Base-by-base conservation (phyloP, 2,888 invertebrate species). In the Drosophila meridionalis region DNA sequence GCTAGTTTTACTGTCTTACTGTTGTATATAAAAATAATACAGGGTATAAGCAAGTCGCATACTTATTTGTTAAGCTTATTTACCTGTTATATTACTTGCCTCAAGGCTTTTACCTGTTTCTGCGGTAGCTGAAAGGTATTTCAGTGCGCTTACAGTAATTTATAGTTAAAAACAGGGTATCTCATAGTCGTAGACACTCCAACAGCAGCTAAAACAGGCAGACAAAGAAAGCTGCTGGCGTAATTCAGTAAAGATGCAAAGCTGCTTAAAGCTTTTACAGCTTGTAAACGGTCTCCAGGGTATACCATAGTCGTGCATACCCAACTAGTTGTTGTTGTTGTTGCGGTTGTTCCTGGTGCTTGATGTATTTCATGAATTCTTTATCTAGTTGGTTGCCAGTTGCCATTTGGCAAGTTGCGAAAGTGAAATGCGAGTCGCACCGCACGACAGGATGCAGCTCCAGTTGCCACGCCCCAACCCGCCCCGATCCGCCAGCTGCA, bases 361-460 rank as follows among this genome's bases (percentile, higher is more conserved):
- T 78, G 75, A 76, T 72, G 73, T 80, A 74, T 81, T 83, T 84
- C 87, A 82, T 87, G 84, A 87, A 87, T 83, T 87, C 82, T 82
- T 87, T 78, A 83, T 87, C 78, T 64, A 78, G 71, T 79, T 50
- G 70, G 52, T 60, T 68, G 69, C 60, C 64, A 76, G 76, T 68
- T 73, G 69, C 63, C 68, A 64, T 71, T 80, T 59, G 76, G 72
- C 81, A 83, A 78, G 81, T 80, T 83, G 78, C 71, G 75, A 83
- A 83, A 83, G 83, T 83, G 83, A 86, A 86, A 83, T 83, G 87
- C 67, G 67, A 82, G 78, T 74, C 69, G 64, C 58, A 50, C 53
- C 30, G 69, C 45, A 48, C 40, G 60, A 60, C 60, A 60, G 60
- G 26, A 36, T 36, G 57, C 40, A 60, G 48, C 61, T 60, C 48